These are phyloP conservation scores for Microtus oregoni DNA, from an alignment of 2,113 vertebrate species.

Conservation along the genomic window DNA sequence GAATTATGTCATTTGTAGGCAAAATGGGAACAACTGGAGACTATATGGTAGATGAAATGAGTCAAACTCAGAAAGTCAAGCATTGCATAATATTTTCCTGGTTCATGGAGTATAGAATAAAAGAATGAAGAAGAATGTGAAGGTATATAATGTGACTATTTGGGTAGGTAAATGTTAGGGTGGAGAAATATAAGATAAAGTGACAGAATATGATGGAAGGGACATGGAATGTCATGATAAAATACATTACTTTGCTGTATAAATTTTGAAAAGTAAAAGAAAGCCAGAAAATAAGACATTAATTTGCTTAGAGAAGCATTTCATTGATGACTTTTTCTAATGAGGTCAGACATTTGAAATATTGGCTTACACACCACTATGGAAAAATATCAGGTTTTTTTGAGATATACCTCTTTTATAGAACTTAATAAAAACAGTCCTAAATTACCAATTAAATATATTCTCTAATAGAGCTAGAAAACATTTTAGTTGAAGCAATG, in stretches of 20 bases:
- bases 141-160: background rate
- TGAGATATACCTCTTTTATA: background rate
- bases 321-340: background rate
- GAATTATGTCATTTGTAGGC: background rate
- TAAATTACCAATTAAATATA: background rate
- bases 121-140: background rate
- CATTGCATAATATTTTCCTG: background rate
- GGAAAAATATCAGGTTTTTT: background rate
- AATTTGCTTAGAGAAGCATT: background rate
- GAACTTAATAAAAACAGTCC: background rate
- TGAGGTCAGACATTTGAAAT: background rate
- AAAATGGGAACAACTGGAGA: background rate
- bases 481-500: background rate
- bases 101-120: background rate
- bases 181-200: background rate
- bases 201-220: background rate
- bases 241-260: background rate
- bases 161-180: background rate
- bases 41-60: background rate
- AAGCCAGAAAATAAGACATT: background rate
- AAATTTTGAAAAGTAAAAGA: background rate
- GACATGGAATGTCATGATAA: background rate
- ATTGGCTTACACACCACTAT: background rate
- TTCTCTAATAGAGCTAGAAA: background rate
- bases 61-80: background rate